Evolutionary conservation across 2,888 invertebrate genomes (phyloP), one percentile per base, ranked within the genome.

Genomic region (Andrena dorsata): DNA sequence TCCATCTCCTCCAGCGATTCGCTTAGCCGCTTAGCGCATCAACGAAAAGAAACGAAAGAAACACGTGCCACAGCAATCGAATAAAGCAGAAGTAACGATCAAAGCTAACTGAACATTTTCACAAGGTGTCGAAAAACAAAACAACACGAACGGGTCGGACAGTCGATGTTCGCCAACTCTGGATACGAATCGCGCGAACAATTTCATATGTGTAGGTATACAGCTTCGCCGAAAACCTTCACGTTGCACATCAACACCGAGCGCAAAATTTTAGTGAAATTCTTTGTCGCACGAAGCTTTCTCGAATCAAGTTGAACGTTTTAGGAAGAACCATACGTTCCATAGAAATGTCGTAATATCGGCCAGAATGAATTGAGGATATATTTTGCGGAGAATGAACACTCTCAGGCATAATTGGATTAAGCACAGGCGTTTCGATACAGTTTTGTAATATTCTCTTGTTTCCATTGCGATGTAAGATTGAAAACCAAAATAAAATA

Each of bases 81-180:
- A 72, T 77, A 73, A 68, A 86, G 80, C 80, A 82, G 77, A 77
- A 86, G 71, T 53, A 80, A 70, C 80, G 69, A 81, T 80, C 64
- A 85, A 88, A 88, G 81, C 83, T 68, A 87, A 83, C 76, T 82
- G 49, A 87, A 85, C 61, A 61, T 60, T 81, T 75, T 64, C 70
- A 77, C 74, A 83, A 83, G 85, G 79, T 85, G 64, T 63, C 68
- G n/a, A 69, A 60, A 61, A 65, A 72, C 47, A 76, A 56, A 23
- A 70, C 76, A 58, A 69, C 64, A 68, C 68, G 41, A 63, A 64
- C 56, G 23, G 61, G 58, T 63, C 68, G 56, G 65, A 56, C 16
- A 10, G 10, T 30, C n/a, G 35, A 10, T 63, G 61, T 49, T 63
- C 28, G 47, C 32, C 20, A 23, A 60, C 47, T 32, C 26, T 60